A percentile compares a stretch with the other conserved stretches of the same genome.
Evolutionary conservation across 2,888 invertebrate species (phyloP).

Genomic region (Heliconius hortense): DNA sequence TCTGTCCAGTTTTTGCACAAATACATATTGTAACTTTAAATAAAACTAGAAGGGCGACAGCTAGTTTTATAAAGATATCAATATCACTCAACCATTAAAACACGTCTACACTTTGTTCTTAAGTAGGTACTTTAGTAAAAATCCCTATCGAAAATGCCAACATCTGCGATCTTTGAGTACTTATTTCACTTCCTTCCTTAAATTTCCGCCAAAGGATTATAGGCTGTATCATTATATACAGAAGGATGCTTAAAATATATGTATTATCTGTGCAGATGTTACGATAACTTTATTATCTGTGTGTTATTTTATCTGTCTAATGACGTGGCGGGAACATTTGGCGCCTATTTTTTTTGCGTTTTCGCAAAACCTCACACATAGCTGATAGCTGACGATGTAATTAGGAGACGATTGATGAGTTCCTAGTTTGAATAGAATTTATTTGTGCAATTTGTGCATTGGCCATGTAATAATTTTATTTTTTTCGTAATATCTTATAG

Average conservation of each 20-base stretch:
- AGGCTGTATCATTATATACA: conserved; percentile 21
- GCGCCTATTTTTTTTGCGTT: conserved; percentile 59
- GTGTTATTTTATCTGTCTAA: conserved; percentile 61
- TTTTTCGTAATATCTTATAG: neutral
- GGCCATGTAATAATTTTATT: neutral
- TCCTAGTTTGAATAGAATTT: conserved; percentile 17
- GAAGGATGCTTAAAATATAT: conserved; percentile 27
- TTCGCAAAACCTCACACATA: conserved; percentile 62
- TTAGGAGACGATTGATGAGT: conserved; percentile 50
- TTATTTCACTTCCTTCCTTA: conserved; percentile 50
- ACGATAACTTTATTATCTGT: conserved; percentile 56
- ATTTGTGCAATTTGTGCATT: neutral
- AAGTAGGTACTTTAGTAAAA: conserved; percentile 35
- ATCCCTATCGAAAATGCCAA: conserved; percentile 36
- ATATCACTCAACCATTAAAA: conserved; percentile 20
- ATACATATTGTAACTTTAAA: neutral
- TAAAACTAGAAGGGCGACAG: conserved; percentile 7
- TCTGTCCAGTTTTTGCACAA: conserved; percentile 15
- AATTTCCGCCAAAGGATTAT: conserved; percentile 23
- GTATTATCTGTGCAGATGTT: conserved; percentile 55
- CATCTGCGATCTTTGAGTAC: conserved; percentile 44
- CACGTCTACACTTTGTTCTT: conserved; percentile 22
- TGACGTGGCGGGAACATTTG: conserved; percentile 65
- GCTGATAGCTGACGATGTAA: conserved; percentile 57
- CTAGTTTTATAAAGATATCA: conserved; percentile 18